Conservation (phyloP, 2,797 vertebrate genomes). For the Eptatretus atami region DNA sequence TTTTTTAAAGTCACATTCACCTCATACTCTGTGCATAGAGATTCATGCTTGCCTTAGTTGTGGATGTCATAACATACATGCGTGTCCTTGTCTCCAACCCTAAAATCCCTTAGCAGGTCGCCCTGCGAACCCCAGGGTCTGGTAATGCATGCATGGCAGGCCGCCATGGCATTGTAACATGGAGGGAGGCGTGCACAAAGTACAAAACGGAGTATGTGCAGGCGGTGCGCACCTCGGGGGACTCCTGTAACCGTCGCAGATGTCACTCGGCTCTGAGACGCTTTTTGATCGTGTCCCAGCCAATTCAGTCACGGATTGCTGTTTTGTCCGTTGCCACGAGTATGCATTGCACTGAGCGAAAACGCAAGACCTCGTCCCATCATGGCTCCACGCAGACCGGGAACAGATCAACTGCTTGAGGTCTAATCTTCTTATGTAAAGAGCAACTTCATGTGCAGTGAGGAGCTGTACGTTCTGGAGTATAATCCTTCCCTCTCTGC, state of each 20-base stretch:
- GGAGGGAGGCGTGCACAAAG: slow-evolving; percentile 44
- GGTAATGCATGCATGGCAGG: slow-evolving; percentile 65
- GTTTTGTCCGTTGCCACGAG: slow-evolving; percentile 60
- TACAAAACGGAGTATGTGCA: slow-evolving; percentile 56
- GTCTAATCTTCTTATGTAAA: slow-evolving; percentile 29
- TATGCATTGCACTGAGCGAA: slow-evolving; percentile 50
- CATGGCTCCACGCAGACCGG: slow-evolving; percentile 47
- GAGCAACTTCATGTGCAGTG: slow-evolving; percentile 53
- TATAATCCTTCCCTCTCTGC: too few relatives aligned
- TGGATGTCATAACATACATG: too few relatives aligned
- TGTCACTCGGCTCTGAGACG: slow-evolving; percentile 67
- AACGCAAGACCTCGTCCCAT: slow-evolving; percentile 58
- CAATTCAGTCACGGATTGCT: slow-evolving; percentile 63
- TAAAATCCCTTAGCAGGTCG: not conserved
- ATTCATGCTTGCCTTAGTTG: too few relatives aligned
- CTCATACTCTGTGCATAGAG: too few relatives aligned
- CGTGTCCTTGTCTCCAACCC: too few relatives aligned
- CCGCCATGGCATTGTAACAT: slow-evolving; percentile 70
- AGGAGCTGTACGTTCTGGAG: not conserved
- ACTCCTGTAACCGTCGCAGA: slow-evolving; percentile 35
- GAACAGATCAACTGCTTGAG: slow-evolving; percentile 49
- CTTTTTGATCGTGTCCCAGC: slow-evolving; percentile 70
- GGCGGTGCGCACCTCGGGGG: slow-evolving; percentile 32
- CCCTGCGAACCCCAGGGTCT: slow-evolving; percentile 16
- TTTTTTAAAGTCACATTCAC: too few relatives aligned